Base-by-base conservation (phyloP, 2,797 vertebrate species). In the Peromyscus nudipes region DNA sequence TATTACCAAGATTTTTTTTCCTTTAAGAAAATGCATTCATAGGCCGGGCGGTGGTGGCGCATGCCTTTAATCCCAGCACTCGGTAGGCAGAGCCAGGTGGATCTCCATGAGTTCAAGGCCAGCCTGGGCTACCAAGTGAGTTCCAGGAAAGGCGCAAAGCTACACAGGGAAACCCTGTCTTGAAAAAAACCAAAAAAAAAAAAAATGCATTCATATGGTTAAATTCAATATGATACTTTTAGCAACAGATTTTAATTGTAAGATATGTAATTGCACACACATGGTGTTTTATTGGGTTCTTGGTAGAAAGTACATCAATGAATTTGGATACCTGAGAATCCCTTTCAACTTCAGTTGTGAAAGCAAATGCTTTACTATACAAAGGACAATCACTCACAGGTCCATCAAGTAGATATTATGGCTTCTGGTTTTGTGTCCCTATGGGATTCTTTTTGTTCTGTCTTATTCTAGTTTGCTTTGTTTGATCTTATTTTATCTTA, bases 1-100 rank as follows among this genome's bases (percentile, higher is more conserved):
- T 91, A 89, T 96, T 96, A 92, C 96, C 13, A 79, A 49, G 49
- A 98, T 96, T 86, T 94, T 98, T 93, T 93, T 27, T 96, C 40
- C 93, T 97, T 98, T 97, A 97, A 97, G 85, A 92, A 94, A 73
- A 29, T 77, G 19, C 73, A 91, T 4, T 89, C 14, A 17, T 83
- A 43, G n/a, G n/a, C n/a, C n/a, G n/a, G n/a, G n/a, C n/a, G n/a
- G n/a, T n/a, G n/a, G n/a, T n/a, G n/a, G n/a, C n/a, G n/a, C n/a
- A n/a, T n/a, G n/a, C n/a, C n/a, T n/a, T n/a, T n/a, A n/a, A n/a
- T n/a, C n/a, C n/a, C n/a, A n/a, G n/a, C n/a, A n/a, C n/a, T n/a
- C n/a, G n/a, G n/a, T n/a, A n/a, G n/a, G n/a, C n/a, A n/a, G n/a
- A n/a, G n/a, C n/a, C n/a, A n/a, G n/a, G n/a, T n/a, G n/a, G n/a